Evolutionary conservation across 2,797 vertebrate genomes (phyloP).

Genomic region (Morelia viridis): DNA sequence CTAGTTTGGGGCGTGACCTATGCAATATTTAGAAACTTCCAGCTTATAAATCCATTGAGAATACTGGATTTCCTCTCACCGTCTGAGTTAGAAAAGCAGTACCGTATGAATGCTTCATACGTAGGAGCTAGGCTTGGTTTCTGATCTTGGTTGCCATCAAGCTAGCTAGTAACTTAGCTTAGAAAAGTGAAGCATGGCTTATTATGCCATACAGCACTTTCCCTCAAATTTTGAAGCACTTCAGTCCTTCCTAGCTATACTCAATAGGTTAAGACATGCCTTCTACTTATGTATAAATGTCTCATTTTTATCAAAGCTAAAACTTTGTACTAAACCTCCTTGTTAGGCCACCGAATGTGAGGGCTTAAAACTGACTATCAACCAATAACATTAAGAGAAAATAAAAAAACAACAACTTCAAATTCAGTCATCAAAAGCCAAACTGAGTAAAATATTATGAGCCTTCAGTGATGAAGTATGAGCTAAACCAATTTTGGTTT

Average conservation of each 20-base stretch:
- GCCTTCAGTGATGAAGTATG: neutral
- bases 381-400: neutral
- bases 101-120: neutral
- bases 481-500: neutral
- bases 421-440: neutral
- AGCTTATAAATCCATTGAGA: neutral
- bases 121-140: neutral
- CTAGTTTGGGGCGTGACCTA: neutral
- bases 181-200: neutral
- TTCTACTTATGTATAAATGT: neutral
- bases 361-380: neutral
- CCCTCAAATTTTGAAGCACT: neutral
- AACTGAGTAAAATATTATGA: neutral
- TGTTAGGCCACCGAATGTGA: neutral
- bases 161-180: neutral
- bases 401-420: neutral
- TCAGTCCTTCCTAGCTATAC: neutral
- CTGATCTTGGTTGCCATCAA: neutral
- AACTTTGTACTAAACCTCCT: neutral
- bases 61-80: neutral
- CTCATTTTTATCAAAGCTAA: neutral
- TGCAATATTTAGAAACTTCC: neutral
- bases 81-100: neutral
- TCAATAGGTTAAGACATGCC: neutral
- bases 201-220: neutral